Percentiles rank a stretch among this genome's conserved stretches.
These are phyloP conservation scores for Netelia fuscicornis DNA, from an alignment of 2,888 invertebrate species.

Conservation along the genomic window DNA sequence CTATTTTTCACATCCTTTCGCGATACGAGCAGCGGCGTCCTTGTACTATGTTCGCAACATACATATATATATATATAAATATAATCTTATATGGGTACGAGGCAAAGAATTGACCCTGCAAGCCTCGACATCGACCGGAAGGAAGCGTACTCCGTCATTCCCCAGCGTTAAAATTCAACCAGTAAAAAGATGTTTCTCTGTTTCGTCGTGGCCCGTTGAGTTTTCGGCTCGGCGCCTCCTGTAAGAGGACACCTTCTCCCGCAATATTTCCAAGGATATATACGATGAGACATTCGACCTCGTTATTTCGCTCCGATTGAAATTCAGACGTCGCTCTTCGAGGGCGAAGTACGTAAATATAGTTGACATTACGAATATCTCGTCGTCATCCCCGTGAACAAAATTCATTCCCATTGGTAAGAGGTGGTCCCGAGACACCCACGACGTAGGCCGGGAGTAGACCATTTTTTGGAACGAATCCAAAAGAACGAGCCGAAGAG, in stretches of 20 bases:
- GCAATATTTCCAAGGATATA: constrained; percentile 20
- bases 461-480: constrained; percentile 57
- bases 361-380: constrained; percentile 2
- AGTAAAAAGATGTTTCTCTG: not conserved
- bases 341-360: constrained; percentile 45
- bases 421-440: constrained; percentile 1
- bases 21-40: constrained; percentile 45
- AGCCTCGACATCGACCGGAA: constrained; percentile 26
- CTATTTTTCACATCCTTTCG: constrained; percentile 46
- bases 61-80: constrained; percentile 1
- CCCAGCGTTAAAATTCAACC: not conserved
- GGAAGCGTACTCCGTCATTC: constrained; percentile 29
- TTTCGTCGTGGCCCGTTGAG: not conserved
- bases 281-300: constrained; percentile 39
- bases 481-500: constrained; percentile 35
- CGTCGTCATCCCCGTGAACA: constrained; percentile 12
- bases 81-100: not conserved
- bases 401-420: constrained; percentile 22
- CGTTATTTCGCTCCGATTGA: constrained; percentile 62
- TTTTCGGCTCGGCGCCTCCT: not conserved
- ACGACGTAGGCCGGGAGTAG: constrained; percentile 23
- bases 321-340: constrained; percentile 64
- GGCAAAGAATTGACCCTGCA: constrained; percentile 20
- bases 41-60: constrained; percentile 15
- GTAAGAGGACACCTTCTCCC: not conserved